Base-by-base conservation (phyloP, 2,888 invertebrate species). In the Pterostichus niger region DNA sequence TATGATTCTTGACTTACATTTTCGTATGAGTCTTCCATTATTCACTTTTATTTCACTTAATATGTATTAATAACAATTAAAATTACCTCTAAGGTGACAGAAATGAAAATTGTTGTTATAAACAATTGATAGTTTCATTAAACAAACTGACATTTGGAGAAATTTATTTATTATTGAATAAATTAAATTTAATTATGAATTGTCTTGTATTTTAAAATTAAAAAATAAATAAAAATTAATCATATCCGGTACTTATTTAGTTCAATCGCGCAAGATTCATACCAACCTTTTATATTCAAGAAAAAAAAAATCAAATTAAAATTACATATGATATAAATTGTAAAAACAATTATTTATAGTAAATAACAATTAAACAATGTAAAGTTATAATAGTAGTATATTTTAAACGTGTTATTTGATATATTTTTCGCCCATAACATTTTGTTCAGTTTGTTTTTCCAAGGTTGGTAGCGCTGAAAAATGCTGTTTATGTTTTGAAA, bases 401-500 rank as follows among this genome's bases (percentile, higher is more conserved):
- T 24, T 24, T 24, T 24, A 31, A 59, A 59, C 52, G 7, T 3
- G 3, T 2, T 24, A 24, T 24, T 24, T 1, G 3, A 7, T 59
- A 24, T 0, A 10, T 24, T 59, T 59, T 59, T 31, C 31, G 24
- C 31, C 10, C 3, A n/a, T 24, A 24, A 24, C 1, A 24, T 3
- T 24, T 24, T 24, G 24, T 24, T 3, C 24, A 3, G 24, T 24
- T 24, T 24, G 24, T 24, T 24, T 3, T 24, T 24, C 24, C 3
- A 3, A 59, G 1, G 56, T 71, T 71, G 68, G 68, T 17, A 59
- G 15, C 44, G 6, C 17, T 71, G 68, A 9, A 40, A 17, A 9
- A 71, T 15, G 68, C 68, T 71, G 68, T 71, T 71, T 24, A 6
- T 71, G 68, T 71, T 71, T 71, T 71, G 68, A 71, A 40, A 44